Conservation (phyloP, 2,113 vertebrate genomes). For the Gnathonemus echidnorhynchus region DNA sequence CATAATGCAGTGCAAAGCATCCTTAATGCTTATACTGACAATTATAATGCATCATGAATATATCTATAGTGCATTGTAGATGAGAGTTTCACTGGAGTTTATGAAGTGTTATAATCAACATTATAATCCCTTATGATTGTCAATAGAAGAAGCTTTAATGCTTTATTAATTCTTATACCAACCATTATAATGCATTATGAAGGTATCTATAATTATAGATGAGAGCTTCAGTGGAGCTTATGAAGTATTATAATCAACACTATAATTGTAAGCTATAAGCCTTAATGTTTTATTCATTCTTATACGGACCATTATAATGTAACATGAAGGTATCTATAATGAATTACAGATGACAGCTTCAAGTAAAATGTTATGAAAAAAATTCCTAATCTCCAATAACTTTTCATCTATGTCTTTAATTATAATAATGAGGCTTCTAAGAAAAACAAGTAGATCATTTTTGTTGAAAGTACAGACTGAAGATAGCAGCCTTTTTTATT, state of each 20-base stretch:
- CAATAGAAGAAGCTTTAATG: not conserved
- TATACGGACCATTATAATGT: not conserved
- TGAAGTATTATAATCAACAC: not conserved
- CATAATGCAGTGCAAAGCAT: not conserved
- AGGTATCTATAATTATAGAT: not conserved
- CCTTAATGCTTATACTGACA: not conserved
- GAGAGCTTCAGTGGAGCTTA: not conserved
- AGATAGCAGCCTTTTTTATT: not conserved
- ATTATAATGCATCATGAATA: not conserved
- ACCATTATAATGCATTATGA: not conserved
- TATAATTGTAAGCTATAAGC: not conserved
- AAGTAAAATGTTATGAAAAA: not conserved
- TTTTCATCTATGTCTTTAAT: not conserved
- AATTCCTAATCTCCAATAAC: not conserved
- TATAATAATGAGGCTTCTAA: not conserved
- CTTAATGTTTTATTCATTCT: not conserved
- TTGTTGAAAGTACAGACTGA: not conserved
- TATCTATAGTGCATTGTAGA: not conserved
- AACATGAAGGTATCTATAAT: not conserved
- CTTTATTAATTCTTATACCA: not conserved
- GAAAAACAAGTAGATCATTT: not conserved
- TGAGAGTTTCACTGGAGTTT: not conserved
- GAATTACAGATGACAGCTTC: not conserved
- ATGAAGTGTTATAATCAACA: not conserved
- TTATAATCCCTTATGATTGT: not conserved